These are phyloP conservation scores for Melanchra persicariae DNA, from an alignment of 2,888 invertebrate genomes.

Conservation along the genomic window DNA sequence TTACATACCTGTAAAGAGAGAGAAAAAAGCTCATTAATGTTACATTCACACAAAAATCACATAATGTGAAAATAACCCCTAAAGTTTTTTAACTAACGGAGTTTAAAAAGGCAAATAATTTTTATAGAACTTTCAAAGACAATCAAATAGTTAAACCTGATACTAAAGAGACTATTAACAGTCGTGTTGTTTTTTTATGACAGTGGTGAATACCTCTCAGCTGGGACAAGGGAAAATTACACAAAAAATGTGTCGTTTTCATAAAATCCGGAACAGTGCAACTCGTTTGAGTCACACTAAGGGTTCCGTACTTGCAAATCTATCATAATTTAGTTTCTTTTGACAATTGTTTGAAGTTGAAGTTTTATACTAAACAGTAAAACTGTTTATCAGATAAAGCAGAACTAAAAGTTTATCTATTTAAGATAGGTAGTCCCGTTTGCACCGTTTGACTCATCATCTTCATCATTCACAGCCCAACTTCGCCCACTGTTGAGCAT, in stretches of 20 bases:
- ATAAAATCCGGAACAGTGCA: constrained; percentile 18
- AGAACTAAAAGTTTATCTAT: too few relatives aligned
- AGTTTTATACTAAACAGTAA: too few relatives aligned
- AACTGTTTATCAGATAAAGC: too few relatives aligned
- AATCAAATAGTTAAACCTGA: too few relatives aligned
- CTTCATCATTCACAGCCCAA: too few relatives aligned
- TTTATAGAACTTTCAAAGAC: too few relatives aligned
- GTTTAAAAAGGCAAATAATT: not conserved
- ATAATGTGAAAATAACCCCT: not conserved
- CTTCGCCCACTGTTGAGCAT: too few relatives aligned
- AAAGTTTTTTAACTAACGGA: too few relatives aligned
- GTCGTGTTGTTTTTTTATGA: constrained; percentile 15
- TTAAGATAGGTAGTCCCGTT: too few relatives aligned
- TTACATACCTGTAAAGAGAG: constrained; percentile 52
- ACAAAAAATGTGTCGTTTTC: constrained; percentile 54
- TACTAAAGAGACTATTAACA: too few relatives aligned
- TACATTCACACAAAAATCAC: not conserved
- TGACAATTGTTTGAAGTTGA: too few relatives aligned
- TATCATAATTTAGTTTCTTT: not conserved
- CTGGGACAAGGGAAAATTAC: constrained; percentile 44
- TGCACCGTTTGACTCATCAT: too few relatives aligned
- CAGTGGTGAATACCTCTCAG: constrained; percentile 29
- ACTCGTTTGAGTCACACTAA: not conserved
- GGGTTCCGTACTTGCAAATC: not conserved
- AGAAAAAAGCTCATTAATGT: not conserved